These are phyloP conservation scores for Sarcophaga variegata DNA, from an alignment of 2,888 invertebrate genomes.

Conservation along the genomic window DNA sequence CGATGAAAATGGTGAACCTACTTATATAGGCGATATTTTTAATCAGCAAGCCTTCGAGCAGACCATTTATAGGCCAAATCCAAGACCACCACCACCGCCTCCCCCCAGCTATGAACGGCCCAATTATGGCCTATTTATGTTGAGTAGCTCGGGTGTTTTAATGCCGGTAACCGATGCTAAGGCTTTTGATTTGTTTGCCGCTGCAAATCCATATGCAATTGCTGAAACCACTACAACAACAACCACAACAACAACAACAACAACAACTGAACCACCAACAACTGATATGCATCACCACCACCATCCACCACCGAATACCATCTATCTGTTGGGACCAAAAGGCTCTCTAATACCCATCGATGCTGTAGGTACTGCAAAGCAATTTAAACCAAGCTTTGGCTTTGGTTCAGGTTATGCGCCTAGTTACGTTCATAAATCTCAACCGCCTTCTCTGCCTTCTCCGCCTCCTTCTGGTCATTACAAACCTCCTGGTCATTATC, in stretches of 20 bases:
- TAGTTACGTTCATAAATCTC: too few relatives aligned
- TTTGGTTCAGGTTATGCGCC: too few relatives aligned
- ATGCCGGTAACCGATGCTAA: constrained; percentile 23
- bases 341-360: constrained; percentile 47
- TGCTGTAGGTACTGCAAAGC: constrained; percentile 21
- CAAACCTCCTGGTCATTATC: too few relatives aligned
- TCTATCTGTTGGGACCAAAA: constrained; percentile 50
- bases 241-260: constrained; percentile 12
- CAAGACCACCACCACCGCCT: not conserved
- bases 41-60: not conserved
- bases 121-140: constrained; percentile 18
- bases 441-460: too few relatives aligned
- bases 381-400: not conserved
- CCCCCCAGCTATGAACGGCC: not conserved
- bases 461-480: too few relatives aligned
- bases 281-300: not conserved
- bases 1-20: constrained; percentile 19
- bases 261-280: not conserved
- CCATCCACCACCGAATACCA: not conserved
- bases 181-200: constrained; percentile 28
- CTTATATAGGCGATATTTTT: constrained; percentile 25
- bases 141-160: constrained; percentile 27
- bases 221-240: constrained; percentile 10
- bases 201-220: not conserved
- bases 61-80: not conserved